Conservation (phyloP, 1,140 invertebrate species). For the Spodoptera litura region DNA sequence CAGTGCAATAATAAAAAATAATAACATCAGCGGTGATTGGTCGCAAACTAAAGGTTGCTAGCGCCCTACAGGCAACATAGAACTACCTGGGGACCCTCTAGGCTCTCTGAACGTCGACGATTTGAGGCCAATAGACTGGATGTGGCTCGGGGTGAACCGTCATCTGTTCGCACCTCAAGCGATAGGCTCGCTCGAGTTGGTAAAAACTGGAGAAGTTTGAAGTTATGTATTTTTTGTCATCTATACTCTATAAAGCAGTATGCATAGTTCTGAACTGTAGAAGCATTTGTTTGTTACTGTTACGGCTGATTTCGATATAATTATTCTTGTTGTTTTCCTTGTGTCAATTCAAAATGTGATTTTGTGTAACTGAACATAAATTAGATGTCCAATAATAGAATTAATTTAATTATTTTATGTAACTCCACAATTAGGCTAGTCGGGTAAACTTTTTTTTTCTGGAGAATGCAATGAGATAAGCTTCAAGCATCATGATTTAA, state of each 20-base stretch:
- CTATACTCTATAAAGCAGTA: no score
- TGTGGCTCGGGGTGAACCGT: constrained; percentile 75
- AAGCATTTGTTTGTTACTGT: no score
- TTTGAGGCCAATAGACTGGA: constrained; percentile 81
- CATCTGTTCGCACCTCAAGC: constrained; percentile 86
- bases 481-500: no score
- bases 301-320: no score
- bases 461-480: no score
- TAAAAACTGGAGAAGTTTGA: constrained; percentile 72
- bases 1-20: constrained; percentile 17
- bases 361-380: no score
- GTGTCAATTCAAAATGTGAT: no score
- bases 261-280: no score
- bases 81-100: constrained; percentile 87
- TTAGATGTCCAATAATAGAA: neutral
- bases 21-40: neutral
- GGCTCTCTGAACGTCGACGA: constrained; percentile 87
- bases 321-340: no score
- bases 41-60: constrained; percentile 35
- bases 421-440: no score
- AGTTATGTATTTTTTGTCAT: constrained; percentile 5
- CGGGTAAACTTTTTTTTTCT: no score
- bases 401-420: neutral
- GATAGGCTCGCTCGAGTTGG: constrained; percentile 88
- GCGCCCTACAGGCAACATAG: constrained; percentile 24